Evolutionary conservation across 2,888 invertebrate species (phyloP), one percentile per base, ranked within the genome.

Genomic region (Drosophila niveifrons): DNA sequence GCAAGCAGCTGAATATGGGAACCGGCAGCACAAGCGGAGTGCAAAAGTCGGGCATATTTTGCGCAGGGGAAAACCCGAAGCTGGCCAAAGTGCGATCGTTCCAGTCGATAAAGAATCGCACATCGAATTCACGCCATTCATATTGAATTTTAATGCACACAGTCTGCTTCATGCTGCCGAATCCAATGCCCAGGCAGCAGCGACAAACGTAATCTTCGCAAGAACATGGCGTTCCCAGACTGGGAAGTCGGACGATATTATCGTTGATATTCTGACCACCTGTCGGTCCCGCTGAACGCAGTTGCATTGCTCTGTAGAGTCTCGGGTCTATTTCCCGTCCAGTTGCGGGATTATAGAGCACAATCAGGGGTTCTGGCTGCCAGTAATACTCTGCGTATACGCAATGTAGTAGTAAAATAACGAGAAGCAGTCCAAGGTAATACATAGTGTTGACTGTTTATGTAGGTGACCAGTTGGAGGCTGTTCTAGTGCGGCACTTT

Each of bases 151-250:
- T 7, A 3, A 72, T 47, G 17, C 88, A 88, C 0, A 87, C 28
- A 7, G 56, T 63, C 17, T 85, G 74, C 17, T 72, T 72, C 7
- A 71, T n/a, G 7, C 41, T 18, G 0, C 76, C 76, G 3, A 87
- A 50, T 0, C 67, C 70, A 3, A 89, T 3, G 8, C 85, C 88
- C 58, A 88, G 9, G 41, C 89, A 89, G 62, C 88, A 89, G 2
- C 59, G 66, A 58, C 90, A 89, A 34, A 11, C 13, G 28, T 50
- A 76, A 3, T 78, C 72, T 41, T 71, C 10, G 17, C 90, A 89
- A 6, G 72, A 71, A 52, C 88, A 89, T 0, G 75, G 82, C n/a
- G 59, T 56, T 55, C 85, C 83, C 18, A 85, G 31, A 8, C 71
- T 73, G 0, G 90, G 88, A 43, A 88, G 57, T 43, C 82, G 71